These are phyloP conservation scores for Sialis lutaria DNA, from an alignment of 2,888 invertebrate species.

Conservation along the genomic window DNA sequence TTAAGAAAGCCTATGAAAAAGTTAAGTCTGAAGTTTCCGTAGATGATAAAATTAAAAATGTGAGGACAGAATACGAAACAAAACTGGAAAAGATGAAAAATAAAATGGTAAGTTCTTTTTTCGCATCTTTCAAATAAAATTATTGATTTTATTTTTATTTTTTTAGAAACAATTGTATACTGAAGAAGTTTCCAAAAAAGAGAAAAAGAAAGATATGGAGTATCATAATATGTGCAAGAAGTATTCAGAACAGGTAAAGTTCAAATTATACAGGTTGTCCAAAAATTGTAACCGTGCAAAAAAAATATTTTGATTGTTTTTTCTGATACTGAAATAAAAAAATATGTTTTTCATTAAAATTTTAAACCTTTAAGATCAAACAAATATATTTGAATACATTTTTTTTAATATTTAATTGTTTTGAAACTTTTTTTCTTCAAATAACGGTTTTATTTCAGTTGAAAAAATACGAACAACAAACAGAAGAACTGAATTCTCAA, in stretches of 20 bases:
- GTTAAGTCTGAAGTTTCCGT: constrained; percentile 17
- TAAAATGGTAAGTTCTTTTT: constrained; percentile 54
- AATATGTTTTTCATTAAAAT: too few relatives aligned
- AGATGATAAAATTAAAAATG: constrained; percentile 30
- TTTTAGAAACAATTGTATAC: constrained; percentile 41
- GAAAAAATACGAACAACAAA: constrained; percentile 19
- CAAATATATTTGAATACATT: too few relatives aligned
- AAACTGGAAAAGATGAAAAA: constrained; percentile 64
- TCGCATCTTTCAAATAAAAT: constrained; percentile 1
- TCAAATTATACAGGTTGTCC: not conserved
- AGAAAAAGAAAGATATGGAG: constrained; percentile 34
- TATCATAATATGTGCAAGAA: constrained; percentile 33
- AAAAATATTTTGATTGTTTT: too few relatives aligned
- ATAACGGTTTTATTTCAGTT: constrained; percentile 8
- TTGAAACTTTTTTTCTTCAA: not conserved
- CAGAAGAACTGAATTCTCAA: constrained; percentile 34
- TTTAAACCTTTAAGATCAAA: too few relatives aligned
- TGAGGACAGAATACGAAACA: constrained; percentile 48
- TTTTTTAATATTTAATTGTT: too few relatives aligned
- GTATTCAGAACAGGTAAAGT: constrained; percentile 32
- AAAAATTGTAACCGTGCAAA: too few relatives aligned
- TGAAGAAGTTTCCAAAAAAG: constrained; percentile 36
- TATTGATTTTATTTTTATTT: constrained; percentile 3
- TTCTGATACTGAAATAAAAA: too few relatives aligned
- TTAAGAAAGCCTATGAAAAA: constrained; percentile 15